Percentiles rank a stretch among this genome's conserved stretches.
Conservation (phyloP, 2,888 invertebrate genomes). For the Acholoe squamosa region DNA sequence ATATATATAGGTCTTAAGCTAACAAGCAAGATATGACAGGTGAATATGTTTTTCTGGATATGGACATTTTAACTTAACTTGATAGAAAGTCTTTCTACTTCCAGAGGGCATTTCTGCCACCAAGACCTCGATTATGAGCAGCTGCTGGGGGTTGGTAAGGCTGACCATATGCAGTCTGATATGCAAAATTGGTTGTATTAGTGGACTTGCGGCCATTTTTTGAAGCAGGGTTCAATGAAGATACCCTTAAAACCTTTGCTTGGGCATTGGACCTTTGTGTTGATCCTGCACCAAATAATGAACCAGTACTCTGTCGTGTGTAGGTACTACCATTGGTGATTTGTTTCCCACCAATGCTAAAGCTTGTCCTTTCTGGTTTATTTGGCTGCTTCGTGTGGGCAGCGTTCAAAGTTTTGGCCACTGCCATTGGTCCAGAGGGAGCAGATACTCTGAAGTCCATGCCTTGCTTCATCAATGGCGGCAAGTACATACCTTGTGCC, state of each 20-base stretch:
- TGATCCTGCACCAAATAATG: background rate
- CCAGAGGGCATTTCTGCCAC: background rate
- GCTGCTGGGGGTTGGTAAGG: conserved; percentile 8
- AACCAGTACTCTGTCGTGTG: background rate
- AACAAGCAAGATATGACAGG: too few relatives aligned
- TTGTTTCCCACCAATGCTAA: conserved; percentile 19
- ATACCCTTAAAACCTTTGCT: conserved; percentile 25
- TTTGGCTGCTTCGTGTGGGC: background rate
- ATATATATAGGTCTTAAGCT: too few relatives aligned
- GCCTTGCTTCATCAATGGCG: conserved; percentile 52
- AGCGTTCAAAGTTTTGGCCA: conserved; percentile 40
- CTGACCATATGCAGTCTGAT: conserved; percentile 32
- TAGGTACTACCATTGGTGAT: background rate
- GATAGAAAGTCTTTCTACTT: background rate
- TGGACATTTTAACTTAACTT: too few relatives aligned
- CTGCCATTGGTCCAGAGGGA: conserved; percentile 44
- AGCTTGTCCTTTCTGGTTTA: background rate
- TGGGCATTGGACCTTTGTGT: background rate
- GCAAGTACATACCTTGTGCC: conserved; percentile 48
- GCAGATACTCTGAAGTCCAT: conserved; percentile 53
- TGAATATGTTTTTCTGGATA: too few relatives aligned
- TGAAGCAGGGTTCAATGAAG: background rate
- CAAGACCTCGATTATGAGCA: background rate
- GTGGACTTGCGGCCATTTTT: conserved; percentile 16
- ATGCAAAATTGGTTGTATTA: background rate